Evolutionary conservation across 1,140 invertebrate genomes (phyloP), one percentile per base, ranked within the genome.

Genomic region (Augochlora pura): DNA sequence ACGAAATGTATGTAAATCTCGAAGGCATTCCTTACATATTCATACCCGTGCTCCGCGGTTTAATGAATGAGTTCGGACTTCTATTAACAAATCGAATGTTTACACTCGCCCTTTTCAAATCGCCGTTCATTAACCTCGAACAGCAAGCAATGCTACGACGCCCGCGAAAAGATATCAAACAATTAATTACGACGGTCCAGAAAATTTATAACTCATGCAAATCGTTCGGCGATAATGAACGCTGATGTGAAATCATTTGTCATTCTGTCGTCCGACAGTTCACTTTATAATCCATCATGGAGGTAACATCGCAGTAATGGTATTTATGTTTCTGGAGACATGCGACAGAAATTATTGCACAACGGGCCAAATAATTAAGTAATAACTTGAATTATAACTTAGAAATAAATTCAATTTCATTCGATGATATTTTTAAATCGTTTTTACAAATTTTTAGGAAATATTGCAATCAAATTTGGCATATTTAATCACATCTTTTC

Each of bases 51-150:
- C 1, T 25, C 16, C 59, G 10, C 25, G 46, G 38, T 69, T 71
- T 71, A 42, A 77, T n/a, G 75, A 77, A 77, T n/a, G 68, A n/a
- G 8, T 21, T 16, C 0, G 42, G 25, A 38, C 12, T 71, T 23
- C 46, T 27, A 62, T 77, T 77, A 77, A 62, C 70, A 71, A 46
- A 71, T 63, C 27, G 59, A 38, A 71, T 63, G 68, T 77, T 71
- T 77, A 77, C 67, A 77, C 49, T 71, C 38, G 42, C 70, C 57
- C 27, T 4, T 12, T 2, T 18, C 5, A 57, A 27, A 46, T 59
- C 32, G 68, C 42, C 54, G 42, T 46, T 62, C 74, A 62, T 49
- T 21, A 57, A 25, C 32, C 39, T 7, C 10, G 3, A n/a, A 12
- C 10, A n/a, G 7, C 46, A 10, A 42, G 27, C 1, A 46, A 25